These are phyloP conservation scores for Gallinago nigripennis DNA, from an alignment of 2,797 vertebrate genomes.

Conservation along the genomic window DNA sequence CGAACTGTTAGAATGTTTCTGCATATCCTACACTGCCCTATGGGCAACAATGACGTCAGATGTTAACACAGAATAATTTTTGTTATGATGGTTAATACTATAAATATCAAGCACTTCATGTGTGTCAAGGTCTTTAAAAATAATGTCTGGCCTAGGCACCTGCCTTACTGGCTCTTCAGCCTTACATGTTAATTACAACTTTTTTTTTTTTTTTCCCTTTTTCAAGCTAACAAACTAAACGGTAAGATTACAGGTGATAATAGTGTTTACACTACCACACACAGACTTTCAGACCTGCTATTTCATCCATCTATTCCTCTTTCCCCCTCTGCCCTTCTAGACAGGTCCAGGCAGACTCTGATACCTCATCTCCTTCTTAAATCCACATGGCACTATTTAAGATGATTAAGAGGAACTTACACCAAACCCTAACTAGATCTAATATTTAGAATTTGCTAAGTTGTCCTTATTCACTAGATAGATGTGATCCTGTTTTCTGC, in stretches of 20 bases:
- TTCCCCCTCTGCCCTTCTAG: background rate
- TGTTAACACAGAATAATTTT: conserved; percentile 2
- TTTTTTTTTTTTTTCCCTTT: background rate
- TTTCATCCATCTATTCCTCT: background rate
- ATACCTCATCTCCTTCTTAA: background rate
- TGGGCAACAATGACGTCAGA: conserved; percentile 20
- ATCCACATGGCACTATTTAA: background rate
- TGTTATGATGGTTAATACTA: conserved; percentile 10
- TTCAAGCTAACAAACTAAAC: background rate
- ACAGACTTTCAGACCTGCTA: background rate
- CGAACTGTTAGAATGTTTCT: conserved; percentile 30
- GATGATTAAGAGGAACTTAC: background rate
- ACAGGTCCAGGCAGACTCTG: background rate
- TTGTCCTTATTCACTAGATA: background rate
- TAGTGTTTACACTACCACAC: background rate
- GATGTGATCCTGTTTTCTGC: background rate
- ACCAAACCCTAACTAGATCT: background rate
- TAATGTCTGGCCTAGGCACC: conserved; percentile 14
- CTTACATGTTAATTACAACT: background rate
- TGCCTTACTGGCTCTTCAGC: conserved; percentile 32
- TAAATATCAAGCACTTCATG: conserved; percentile 36
- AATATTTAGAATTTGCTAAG: background rate
- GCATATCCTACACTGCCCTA: background rate
- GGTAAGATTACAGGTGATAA: background rate
- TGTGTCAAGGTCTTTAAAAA: conserved; percentile 45